Evolutionary conservation across 2,797 vertebrate genomes (phyloP).

Genomic region (Rhinatrema bivittatum): DNA sequence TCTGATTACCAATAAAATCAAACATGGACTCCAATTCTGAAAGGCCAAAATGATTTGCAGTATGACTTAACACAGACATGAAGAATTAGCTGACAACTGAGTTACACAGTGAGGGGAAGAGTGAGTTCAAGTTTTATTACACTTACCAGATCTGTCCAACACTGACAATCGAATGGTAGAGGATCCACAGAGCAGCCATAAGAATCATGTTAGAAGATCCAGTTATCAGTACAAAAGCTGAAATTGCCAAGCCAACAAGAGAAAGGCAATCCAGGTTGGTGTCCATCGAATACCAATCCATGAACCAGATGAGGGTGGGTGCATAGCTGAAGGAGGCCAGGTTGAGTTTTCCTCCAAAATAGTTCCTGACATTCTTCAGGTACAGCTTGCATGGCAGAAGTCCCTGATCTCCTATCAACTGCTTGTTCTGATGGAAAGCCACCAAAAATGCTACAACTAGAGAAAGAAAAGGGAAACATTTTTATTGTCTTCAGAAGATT

Average conservation of each 20-base stretch:
- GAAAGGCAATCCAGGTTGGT: constrained; percentile 72
- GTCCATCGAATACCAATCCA: constrained; percentile 83
- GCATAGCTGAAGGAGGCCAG: constrained; percentile 65
- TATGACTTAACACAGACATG: too few species aligned
- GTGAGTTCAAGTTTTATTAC: too few species aligned
- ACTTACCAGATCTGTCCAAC: constrained; percentile 93
- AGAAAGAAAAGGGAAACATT: rapidly evolving
- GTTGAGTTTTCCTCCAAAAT: constrained; percentile 68
- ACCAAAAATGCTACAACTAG: constrained; percentile 80
- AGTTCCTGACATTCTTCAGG: constrained; percentile 69
- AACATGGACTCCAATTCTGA: too few species aligned
- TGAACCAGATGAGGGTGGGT: constrained; percentile 80
- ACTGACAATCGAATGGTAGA: constrained; percentile 86
- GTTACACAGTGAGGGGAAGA: too few species aligned
- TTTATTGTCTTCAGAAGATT: too few species aligned
- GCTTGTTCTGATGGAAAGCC: constrained; percentile 85
- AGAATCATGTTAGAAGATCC: constrained; percentile 85
- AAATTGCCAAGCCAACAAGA: constrained; percentile 62
- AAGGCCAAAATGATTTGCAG: too few species aligned
- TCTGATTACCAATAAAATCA: too few species aligned
- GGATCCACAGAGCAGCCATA: constrained; percentile 77
- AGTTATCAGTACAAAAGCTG: constrained; percentile 62
- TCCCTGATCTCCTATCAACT: constrained; percentile 80
- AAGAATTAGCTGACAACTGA: too few species aligned
- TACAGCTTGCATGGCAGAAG: constrained; percentile 74